Conservation (phyloP, 2,113 vertebrate genomes). For the Vulpes lagopus region DNA sequence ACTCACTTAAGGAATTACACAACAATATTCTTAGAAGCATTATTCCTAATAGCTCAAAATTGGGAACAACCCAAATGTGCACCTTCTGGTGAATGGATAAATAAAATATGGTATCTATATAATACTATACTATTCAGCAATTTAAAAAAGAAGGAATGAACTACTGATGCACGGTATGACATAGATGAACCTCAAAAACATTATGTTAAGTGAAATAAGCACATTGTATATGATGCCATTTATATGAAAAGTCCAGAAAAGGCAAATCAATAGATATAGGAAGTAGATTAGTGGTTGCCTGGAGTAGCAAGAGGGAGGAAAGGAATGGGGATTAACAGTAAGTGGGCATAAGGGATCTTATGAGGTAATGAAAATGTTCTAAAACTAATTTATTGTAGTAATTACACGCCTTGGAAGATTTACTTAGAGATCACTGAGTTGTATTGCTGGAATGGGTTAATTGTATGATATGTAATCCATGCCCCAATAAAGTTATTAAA, state of each 20-base stretch:
- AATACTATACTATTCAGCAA: not conserved
- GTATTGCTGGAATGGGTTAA: not conserved
- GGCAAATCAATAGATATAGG: not conserved
- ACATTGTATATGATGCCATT: not conserved
- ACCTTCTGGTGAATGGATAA: not conserved
- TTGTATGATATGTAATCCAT: not conserved
- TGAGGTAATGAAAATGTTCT: not conserved
- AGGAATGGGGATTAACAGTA: not conserved
- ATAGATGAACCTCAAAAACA: not conserved
- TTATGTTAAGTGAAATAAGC: not conserved
- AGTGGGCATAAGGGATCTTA: not conserved
- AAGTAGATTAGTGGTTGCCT: not conserved
- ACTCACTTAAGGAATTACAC: not conserved
- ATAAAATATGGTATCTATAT: not conserved
- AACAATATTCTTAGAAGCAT: constrained; percentile 9
- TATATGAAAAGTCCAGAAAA: not conserved
- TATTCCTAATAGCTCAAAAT: not conserved
- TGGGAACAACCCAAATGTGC: not conserved
- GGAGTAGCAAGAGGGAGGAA: not conserved
- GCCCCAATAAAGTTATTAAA: not conserved
- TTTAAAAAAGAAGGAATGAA: not conserved
- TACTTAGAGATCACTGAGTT: not conserved
- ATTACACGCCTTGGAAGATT: not conserved
- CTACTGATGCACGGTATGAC: not conserved
- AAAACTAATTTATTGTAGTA: not conserved